Base-by-base conservation (phyloP, 2,888 invertebrate genomes). In the Phasia obesa region DNA sequence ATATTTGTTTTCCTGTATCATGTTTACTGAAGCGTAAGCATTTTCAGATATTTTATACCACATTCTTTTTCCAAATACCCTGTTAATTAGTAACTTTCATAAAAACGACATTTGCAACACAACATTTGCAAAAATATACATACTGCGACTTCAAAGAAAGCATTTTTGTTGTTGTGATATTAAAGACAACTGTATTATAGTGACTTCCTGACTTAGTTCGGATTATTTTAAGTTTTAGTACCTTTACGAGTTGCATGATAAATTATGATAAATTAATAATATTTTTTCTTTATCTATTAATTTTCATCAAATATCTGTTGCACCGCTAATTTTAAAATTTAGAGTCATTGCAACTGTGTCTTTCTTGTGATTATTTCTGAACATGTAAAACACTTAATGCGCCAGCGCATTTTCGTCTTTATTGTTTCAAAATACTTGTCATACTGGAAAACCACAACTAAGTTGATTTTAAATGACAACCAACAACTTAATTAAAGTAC, bases 161-260 rank as follows among this genome's bases (percentile, higher is more conserved):
- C n/a, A n/a, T n/a, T n/a, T n/a, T n/a, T n/a, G n/a, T n/a, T n/a
- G 17, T 35, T 60, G 31, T 60, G 60, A 21, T 67, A 67, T 67
- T 60, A 1, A 80, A 74, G 60, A 44, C 31, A 53, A 49, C 44
- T 60, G 49, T 64, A 73, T 60, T 82, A 19, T 31, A 67, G 55
- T 55, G 67, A 82, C 74, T 82, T 82, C 82, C 82, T 82, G 74
- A 64, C 70, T 75, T 64, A 70, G 57, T 78, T 82, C 49, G 59
- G 25, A n/a, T 53, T 74, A 53, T 59, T 69, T 76, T 27, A 13
- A 23, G 11, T 81, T 69, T 75, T 55, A 2, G 5, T 62, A 53
- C 44, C 21, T 53, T 19, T 23, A 15, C 44, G 35, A 21, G 15
- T 53, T 51, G 38, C 75, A 51, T 27, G 65, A 23, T 44, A 38